Conservation (phyloP, 2,888 invertebrate species). For the Amorpha juglandis region DNA sequence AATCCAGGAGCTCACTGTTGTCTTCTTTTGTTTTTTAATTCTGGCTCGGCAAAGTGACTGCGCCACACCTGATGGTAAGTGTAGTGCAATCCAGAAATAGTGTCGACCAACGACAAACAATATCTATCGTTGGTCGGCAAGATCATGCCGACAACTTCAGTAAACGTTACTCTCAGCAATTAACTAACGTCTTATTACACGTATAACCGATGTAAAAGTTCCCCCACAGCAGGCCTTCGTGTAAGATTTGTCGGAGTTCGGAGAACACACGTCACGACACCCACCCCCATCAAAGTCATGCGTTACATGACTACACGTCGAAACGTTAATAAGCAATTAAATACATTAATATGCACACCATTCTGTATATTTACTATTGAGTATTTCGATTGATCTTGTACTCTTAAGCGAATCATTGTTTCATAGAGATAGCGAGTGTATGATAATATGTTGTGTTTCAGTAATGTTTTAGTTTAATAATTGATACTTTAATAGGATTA, state of each 20-base stretch:
- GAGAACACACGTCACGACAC: constrained; percentile 44
- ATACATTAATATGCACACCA: constrained; percentile 78
- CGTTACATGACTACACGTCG: constrained; percentile 60
- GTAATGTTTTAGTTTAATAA: constrained; percentile 47
- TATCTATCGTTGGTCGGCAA: no score
- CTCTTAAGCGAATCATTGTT: constrained; percentile 68
- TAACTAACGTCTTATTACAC: constrained; percentile 13
- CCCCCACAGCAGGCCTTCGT: constrained; percentile 37
- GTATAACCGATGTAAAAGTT: constrained; percentile 8
- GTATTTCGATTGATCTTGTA: constrained; percentile 70
- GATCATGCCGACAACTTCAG: no score
- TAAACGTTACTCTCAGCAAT: no score
- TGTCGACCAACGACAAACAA: no score
- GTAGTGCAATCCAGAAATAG: no score
- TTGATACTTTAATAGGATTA: constrained; percentile 58
- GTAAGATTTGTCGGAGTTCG: constrained; percentile 44
- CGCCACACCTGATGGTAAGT: no score
- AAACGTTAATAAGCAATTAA: constrained; percentile 80
- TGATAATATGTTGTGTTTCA: constrained; percentile 59
- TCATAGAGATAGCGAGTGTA: constrained; percentile 59
- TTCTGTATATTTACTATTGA: constrained; percentile 70
- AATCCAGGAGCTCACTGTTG: no score
- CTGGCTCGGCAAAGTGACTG: no score
- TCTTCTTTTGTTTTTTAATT: no score
- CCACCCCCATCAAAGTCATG: constrained; percentile 64